phyloP scores from a whole-genome alignment of 2,113 vertebrate genomes.

The Poeciliopsis occidentalis region DNA sequence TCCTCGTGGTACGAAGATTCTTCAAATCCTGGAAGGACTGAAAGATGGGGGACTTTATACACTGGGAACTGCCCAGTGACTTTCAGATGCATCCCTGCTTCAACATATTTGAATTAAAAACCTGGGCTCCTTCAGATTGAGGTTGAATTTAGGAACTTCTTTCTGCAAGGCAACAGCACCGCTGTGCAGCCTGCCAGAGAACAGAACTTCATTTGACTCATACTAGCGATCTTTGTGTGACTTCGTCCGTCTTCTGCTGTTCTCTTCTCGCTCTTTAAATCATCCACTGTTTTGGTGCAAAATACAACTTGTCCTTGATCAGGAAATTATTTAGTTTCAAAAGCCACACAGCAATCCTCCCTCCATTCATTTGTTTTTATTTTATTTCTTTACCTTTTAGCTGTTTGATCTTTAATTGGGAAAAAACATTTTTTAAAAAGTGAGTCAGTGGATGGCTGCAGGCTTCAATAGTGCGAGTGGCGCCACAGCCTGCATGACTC shows the following conservation, averaged over 20 bases:
- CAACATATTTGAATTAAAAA: too few species aligned
- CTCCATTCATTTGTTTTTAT: constrained; percentile 11
- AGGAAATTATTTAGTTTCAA: constrained; percentile 14
- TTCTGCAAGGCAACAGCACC: too few species aligned
- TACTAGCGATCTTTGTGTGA: not conserved
- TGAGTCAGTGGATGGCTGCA: constrained; percentile 53
- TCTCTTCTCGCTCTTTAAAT: not conserved
- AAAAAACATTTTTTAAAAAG: constrained; percentile 7
- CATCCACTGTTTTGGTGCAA: not conserved
- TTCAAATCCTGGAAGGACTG: too few species aligned
- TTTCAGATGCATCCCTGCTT: too few species aligned
- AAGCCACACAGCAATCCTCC: constrained; percentile 23
- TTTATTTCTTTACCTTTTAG: not conserved
- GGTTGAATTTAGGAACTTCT: too few species aligned
- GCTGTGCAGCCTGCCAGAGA: too few species aligned
- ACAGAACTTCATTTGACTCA: not conserved
- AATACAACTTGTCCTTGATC: constrained; percentile 19
- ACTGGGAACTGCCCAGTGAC: too few species aligned
- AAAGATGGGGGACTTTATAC: too few species aligned
- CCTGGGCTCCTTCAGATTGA: too few species aligned
- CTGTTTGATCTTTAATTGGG: constrained; percentile 40
- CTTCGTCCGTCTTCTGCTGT: not conserved
- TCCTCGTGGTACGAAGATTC: too few species aligned
- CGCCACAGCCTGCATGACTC: constrained; percentile 68
- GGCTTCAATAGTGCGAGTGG: constrained; percentile 64